Conservation (phyloP, 1,140 invertebrate genomes). For the Cheumatopsyche charites region DNA sequence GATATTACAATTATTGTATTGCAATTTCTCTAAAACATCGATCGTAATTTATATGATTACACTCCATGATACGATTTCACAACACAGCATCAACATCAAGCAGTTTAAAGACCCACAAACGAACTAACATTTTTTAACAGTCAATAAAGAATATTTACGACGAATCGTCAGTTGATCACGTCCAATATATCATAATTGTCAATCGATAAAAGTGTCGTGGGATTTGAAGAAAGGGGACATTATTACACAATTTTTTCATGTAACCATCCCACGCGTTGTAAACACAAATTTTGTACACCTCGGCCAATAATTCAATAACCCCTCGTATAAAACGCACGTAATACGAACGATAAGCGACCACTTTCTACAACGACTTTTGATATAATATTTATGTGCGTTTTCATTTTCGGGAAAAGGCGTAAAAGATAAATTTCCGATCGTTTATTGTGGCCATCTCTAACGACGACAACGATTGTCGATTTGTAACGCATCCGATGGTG, state of each 20-base stretch:
- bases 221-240: neutral
- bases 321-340: neutral
- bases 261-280: neutral
- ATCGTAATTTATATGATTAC: too few species aligned
- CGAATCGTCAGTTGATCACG: neutral
- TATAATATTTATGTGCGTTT: neutral
- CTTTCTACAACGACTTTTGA: neutral
- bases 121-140: too few species aligned
- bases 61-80: too few species aligned
- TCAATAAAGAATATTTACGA: too few species aligned
- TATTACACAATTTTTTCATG: neutral
- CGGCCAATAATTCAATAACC: neutral
- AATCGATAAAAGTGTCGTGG: neutral
- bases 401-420: constrained; percentile 1
- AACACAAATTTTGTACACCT: neutral
- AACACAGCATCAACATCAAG: too few species aligned
- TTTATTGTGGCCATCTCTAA: neutral
- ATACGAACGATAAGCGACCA: neutral
- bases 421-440: constrained; percentile 7
- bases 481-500: constrained; percentile 10
- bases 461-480: neutral
- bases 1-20: too few species aligned
- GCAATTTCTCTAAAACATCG: too few species aligned
- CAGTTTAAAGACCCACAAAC: too few species aligned
- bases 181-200: constrained; percentile 15